Evolutionary conservation across 2,888 invertebrate species (phyloP).

Genomic region (Drosophila atroscutellata): DNA sequence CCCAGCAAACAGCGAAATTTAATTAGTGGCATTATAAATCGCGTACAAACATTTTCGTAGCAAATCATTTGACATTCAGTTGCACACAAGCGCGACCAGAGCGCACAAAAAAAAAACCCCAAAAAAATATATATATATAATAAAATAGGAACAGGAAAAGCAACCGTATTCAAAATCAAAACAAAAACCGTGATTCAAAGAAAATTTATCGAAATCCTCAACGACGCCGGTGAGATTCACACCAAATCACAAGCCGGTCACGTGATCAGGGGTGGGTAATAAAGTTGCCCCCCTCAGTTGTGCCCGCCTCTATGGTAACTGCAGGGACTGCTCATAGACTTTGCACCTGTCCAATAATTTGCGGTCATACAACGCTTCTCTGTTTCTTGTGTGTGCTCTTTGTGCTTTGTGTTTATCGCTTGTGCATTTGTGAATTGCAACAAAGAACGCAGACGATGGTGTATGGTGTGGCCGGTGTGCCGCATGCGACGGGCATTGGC

Average conservation of each 20-base stretch:
- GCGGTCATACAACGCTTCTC: constrained; percentile 24
- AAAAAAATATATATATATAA: background rate
- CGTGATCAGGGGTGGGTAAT: constrained; percentile 52
- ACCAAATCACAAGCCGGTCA: constrained; percentile 61
- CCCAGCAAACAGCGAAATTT: constrained; percentile 63
- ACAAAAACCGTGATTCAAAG: constrained; percentile 34
- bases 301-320: background rate
- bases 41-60: constrained; percentile 69
- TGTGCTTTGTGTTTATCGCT: constrained; percentile 59
- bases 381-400: constrained; percentile 23
- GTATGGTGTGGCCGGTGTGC: constrained; percentile 17
- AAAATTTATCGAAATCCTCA: constrained; percentile 23
- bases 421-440: constrained; percentile 37
- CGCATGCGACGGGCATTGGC: constrained; percentile 73
- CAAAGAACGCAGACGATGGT: constrained; percentile 22
- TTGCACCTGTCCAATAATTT: constrained; percentile 29
- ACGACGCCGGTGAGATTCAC: constrained; percentile 54
- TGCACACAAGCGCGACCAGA: constrained; percentile 41
- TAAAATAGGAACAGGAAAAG: constrained; percentile 16
- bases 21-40: constrained; percentile 75
- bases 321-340: constrained; percentile 2
- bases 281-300: background rate
- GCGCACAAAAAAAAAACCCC: constrained; percentile 35
- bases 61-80: constrained; percentile 76
- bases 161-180: constrained; percentile 28